Conservation (phyloP, 2,888 invertebrate species). For the Tenthredo notha region DNA sequence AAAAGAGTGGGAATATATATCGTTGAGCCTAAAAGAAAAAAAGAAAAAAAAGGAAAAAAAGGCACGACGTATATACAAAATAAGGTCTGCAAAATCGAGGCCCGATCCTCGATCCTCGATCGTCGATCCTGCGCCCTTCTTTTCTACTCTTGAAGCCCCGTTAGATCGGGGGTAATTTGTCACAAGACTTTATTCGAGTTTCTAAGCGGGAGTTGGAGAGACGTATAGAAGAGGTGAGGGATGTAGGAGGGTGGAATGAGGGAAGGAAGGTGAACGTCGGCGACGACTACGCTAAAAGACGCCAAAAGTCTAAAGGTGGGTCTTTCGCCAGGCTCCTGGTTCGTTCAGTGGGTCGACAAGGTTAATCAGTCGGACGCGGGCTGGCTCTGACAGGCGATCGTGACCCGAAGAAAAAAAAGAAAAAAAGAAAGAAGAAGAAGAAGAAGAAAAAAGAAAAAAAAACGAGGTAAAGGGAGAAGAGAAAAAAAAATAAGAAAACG, state of each 20-base stretch:
- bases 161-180: slow-evolving; percentile 37
- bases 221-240: neutral
- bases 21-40: neutral
- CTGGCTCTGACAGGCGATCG: slow-evolving; percentile 53
- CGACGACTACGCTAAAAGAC: slow-evolving; percentile 27
- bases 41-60: no score
- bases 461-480: neutral
- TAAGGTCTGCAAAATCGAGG: slow-evolving; percentile 33
- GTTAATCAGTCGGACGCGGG: slow-evolving; percentile 53
- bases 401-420: slow-evolving; percentile 8
- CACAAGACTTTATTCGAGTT: slow-evolving; percentile 45
- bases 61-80: slow-evolving; percentile 27
- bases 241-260: neutral
- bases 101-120: no score
- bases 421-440: neutral
- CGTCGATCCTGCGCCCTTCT: neutral
- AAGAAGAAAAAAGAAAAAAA: neutral
- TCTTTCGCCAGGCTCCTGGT: slow-evolving; percentile 18
- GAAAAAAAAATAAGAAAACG: neutral
- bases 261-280: neutral
- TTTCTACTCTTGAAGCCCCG: neutral
- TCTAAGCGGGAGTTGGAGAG: slow-evolving; percentile 9
- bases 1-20: neutral
- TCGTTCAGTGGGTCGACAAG: slow-evolving; percentile 49
- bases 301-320: slow-evolving; percentile 44